Base-by-base conservation (phyloP, 92 coral and sea anemone species). In the Palythoa grandis region DNA sequence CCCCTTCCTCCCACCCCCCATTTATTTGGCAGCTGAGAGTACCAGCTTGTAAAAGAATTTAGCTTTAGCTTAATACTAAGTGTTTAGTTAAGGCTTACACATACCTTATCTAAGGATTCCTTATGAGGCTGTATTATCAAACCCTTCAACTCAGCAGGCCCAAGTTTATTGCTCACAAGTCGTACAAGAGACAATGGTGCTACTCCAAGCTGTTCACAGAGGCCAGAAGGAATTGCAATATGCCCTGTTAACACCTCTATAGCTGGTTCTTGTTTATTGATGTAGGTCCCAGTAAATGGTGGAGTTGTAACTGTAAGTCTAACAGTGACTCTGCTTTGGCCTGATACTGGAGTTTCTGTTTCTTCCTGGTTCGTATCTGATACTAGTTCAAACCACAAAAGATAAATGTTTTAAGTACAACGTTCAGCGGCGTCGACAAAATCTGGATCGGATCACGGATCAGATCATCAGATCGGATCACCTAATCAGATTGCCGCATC, bases 111-210 rank as follows among this genome's bases (percentile, higher is more conserved):
- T 17, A 82, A 54, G 47, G 82, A 68, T 11, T 86, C 87, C 79
- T 86, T 91, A 53, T 73, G 77, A 16, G 96, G 95, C 86, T 96
- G 98, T 72, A 96, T 65, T 52, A 96, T 89, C 72, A 96, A 83
- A 13, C 99, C 99, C 82, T 95, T 77, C 52, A 93, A 50, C 35
- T 61, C 89, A 40, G 93, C 88, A 75, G 99, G 92, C 29, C 79
- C 83, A 60, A 83, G 82, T 7, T 78, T 58, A 47, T 85, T 72
- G 82, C 89, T 86, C 72, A 79, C 77, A 58, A 95, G 40, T 79
- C 75, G 91, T 53, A 92, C 93, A 22, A 86, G 71, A 25, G 95
- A 92, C 57, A 91, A 70, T n/a, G 89, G 90, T 12, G 83, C 92
- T 47, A 90, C 69, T 79, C 88, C 92, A 52, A 94, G 87, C 76